Evolutionary conservation across 1,140 invertebrate species (phyloP), one percentile per base, ranked within the genome.

Genomic region (Anoplophora glabripennis): DNA sequence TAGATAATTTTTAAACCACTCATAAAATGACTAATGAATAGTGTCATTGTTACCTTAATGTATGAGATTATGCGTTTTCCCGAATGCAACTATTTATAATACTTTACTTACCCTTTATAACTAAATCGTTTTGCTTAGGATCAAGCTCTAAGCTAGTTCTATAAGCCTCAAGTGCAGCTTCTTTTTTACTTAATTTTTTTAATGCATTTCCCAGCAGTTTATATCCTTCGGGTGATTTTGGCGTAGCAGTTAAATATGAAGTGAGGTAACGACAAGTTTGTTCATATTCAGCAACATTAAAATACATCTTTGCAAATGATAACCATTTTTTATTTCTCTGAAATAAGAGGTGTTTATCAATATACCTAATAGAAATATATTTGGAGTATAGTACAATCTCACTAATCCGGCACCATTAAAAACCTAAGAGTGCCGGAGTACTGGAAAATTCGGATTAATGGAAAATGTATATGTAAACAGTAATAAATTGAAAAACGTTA

Each of bases 291-390:
- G 82, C 83, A 40, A 93, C 85, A 76, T 90, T 85, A 68, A 82
- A 89, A 77, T 93, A 94, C 37, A 90, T 75, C 66, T 87, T 85
- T 10, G 89, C 91, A 72, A 94, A 84, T 57, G 86, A 86, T 73
- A 86, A 91, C 64, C 85, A 87, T 70, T 87, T 80, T 34, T 84
- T 75, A 68, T 84, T 86, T 75, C 87, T 86, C 92, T 94, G 79
- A 44, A 89, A 88, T 66, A 46, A 18, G 59, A 65, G 61, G 44
- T 34, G 35, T n/a, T 47, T 34, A 53, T 3, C 5, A 28, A 28
- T 5, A 28, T 2, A 28, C 21, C 5, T 47, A 40, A 40, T 28
- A 28, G 21, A 28, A n/a, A n/a, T n/a, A n/a, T n/a, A n/a, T n/a
- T n/a, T n/a, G n/a, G n/a, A n/a, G n/a, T n/a, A n/a, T n/a, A n/a